These are phyloP conservation scores for Emydocephalus ijimae DNA, from an alignment of 2,113 vertebrate species.

Conservation along the genomic window DNA sequence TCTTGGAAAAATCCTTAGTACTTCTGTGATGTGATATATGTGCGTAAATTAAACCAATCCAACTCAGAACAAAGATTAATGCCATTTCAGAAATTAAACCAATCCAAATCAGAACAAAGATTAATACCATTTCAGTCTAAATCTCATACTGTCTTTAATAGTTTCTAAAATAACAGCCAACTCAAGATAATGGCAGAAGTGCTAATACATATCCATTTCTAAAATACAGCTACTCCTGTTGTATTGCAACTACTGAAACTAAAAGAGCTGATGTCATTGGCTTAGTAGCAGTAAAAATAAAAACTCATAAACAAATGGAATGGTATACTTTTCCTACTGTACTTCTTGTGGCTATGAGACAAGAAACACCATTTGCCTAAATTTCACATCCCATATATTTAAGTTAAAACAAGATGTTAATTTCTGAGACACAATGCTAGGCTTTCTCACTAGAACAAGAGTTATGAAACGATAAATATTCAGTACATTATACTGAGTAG, in stretches of 20 bases:
- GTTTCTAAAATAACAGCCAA: background rate
- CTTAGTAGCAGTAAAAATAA: constrained; percentile 2
- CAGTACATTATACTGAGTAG: background rate
- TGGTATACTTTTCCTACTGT: background rate
- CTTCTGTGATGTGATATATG: background rate
- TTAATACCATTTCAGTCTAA: background rate
- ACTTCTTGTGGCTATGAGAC: background rate
- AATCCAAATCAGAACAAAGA: background rate
- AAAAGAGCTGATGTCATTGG: background rate
- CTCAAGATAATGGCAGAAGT: background rate
- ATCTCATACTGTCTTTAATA: background rate
- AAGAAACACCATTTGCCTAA: background rate
- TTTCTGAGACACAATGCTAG: background rate
- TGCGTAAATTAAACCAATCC: no score
- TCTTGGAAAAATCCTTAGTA: background rate
- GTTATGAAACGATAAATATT: background rate
- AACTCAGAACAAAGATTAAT: no score
- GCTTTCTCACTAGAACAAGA: background rate
- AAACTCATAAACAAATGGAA: background rate
- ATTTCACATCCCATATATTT: background rate
- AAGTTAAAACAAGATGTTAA: background rate
- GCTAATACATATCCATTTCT: background rate
- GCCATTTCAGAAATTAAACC: background rate
- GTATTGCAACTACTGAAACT: background rate
- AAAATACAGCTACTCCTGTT: background rate